Conservation (phyloP, 1,140 invertebrate genomes). For the Cydia splendana region DNA sequence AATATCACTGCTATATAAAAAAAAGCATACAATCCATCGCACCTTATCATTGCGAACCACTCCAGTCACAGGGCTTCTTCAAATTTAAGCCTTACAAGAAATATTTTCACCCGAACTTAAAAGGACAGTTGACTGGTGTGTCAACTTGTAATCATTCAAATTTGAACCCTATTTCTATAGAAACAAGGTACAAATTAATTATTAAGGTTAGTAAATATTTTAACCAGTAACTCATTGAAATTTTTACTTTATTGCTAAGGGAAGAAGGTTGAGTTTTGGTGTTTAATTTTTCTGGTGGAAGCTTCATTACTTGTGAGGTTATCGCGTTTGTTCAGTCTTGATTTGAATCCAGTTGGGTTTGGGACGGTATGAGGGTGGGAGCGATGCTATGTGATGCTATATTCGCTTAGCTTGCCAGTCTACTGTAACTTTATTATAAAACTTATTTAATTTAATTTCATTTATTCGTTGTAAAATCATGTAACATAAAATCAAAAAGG, state of each 20-base stretch:
- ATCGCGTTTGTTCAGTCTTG: constrained; percentile 29
- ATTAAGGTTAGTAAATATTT: no score
- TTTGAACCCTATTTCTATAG: background rate
- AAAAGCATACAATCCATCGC: background rate
- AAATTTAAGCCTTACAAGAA: constrained; percentile 9
- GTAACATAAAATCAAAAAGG: no score
- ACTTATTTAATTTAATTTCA: no score
- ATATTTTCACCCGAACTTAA: constrained; percentile 1
- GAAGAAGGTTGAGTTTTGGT: background rate
- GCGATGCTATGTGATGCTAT: background rate
- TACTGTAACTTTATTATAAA: no score
- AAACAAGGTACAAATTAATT: background rate
- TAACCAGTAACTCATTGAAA: background rate
- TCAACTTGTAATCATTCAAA: background rate
- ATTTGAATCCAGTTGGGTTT: constrained; percentile 30
- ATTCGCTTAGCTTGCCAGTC: no score
- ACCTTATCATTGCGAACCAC: background rate
- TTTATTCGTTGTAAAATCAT: no score
- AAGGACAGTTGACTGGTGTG: background rate
- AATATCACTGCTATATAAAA: background rate
- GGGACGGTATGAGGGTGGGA: background rate
- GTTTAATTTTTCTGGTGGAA: constrained; percentile 7
- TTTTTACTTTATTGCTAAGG: background rate
- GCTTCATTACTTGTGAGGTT: constrained; percentile 27
- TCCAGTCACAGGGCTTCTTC: background rate